Conservation (phyloP, 1,140 invertebrate genomes). For the Diploscapter pachys region DNA sequence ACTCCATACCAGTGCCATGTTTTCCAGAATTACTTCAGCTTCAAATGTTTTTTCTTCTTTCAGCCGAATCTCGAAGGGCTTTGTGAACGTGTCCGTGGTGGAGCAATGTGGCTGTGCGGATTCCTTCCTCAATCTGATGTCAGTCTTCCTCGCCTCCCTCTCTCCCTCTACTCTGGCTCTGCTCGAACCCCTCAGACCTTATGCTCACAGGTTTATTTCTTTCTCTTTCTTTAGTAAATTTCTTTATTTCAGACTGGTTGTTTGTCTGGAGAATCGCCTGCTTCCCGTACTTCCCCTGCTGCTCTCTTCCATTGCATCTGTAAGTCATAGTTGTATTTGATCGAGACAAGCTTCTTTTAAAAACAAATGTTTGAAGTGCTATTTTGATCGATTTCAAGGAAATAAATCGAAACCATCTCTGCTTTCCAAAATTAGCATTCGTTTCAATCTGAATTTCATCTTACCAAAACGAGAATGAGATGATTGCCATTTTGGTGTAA, state of each 20-base stretch:
- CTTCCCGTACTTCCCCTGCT: slow-evolving; percentile 26
- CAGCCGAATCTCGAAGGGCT: slow-evolving; percentile 35
- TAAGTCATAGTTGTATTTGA: not conserved
- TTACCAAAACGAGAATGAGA: too few relatives aligned
- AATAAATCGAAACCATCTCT: too few relatives aligned
- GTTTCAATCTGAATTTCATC: too few relatives aligned
- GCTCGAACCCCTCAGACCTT: slow-evolving; percentile 23
- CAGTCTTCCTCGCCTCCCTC: slow-evolving; percentile 25
- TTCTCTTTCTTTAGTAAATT: too few relatives aligned
- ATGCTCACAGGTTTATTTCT: slow-evolving; percentile 10
- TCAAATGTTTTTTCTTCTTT: not conserved
- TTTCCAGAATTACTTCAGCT: too few relatives aligned
- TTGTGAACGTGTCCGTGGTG: slow-evolving; percentile 29
- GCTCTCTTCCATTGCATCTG: slow-evolving; percentile 18
- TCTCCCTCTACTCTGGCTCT: slow-evolving; percentile 19
- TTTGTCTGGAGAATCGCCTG: slow-evolving; percentile 33
- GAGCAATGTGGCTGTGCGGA: slow-evolving; percentile 29
- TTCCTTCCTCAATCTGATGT: slow-evolving; percentile 23
- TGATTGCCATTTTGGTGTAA: too few relatives aligned
- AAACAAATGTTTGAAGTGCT: too few relatives aligned
- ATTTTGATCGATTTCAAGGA: too few relatives aligned
- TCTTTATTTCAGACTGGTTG: slow-evolving; percentile 12
- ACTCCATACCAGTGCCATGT: too few relatives aligned
- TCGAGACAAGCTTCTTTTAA: too few relatives aligned
- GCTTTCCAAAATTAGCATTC: too few relatives aligned